A percentile compares a stretch with the other conserved stretches of the same genome.
These are phyloP conservation scores for Suricata suricatta DNA, from an alignment of 2,113 vertebrate species.

Conservation along the genomic window DNA sequence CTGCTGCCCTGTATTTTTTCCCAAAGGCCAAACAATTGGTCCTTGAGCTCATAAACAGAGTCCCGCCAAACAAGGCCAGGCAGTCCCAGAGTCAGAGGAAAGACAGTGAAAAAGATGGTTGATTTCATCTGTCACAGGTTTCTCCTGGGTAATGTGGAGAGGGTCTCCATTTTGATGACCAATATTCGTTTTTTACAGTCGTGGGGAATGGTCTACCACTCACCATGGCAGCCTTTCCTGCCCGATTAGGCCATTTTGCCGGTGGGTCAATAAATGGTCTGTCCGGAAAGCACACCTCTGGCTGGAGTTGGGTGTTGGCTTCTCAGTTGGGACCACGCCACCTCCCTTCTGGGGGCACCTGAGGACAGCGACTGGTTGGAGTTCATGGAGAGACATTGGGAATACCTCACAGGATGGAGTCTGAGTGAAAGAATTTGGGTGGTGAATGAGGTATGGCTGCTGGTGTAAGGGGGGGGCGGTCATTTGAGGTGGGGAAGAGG, in stretches of 20 bases:
- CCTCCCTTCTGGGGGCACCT: not conserved
- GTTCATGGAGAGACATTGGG: not conserved
- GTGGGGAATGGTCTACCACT: not conserved
- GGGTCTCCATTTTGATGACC: not conserved
- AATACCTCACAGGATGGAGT: not conserved
- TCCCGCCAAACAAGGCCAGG: not conserved
- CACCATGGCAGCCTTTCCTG: not conserved
- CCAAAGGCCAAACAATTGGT: not conserved
- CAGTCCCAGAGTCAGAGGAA: not conserved
- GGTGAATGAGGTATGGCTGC: not conserved
- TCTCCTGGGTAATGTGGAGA: not conserved
- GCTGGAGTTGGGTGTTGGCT: not conserved
- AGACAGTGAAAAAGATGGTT: not conserved
- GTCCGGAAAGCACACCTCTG: not conserved
- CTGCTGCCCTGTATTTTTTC: not conserved
- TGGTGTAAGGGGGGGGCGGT: not conserved
- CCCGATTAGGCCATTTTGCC: not conserved
- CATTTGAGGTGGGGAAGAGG: slow-evolving; percentile 17
- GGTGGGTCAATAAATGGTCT: not conserved
- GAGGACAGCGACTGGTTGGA: not conserved
- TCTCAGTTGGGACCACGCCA: not conserved
- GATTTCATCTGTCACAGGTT: not conserved
- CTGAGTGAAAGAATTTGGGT: not conserved
- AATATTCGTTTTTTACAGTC: not conserved
- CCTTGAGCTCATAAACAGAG: slow-evolving; percentile 6